Conservation (phyloP, 1,140 invertebrate species). For the Coelopa frigida region DNA sequence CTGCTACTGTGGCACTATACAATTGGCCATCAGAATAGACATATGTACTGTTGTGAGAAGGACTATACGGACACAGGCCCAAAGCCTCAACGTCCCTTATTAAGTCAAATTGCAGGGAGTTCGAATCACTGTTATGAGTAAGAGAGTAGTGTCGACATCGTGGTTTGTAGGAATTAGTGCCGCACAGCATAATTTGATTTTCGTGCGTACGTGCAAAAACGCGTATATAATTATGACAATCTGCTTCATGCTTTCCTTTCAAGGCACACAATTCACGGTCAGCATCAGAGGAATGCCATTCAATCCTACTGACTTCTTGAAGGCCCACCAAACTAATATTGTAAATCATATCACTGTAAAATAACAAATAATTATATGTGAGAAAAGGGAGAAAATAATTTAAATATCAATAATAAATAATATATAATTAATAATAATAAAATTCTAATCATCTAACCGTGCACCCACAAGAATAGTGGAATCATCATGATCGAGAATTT, state of each 20-base stretch:
- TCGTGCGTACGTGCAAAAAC: constrained; percentile 64
- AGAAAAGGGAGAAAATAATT: no score
- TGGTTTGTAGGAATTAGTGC: constrained; percentile 95
- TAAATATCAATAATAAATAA: background rate
- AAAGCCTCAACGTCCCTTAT: constrained; percentile 70
- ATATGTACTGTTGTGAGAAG: constrained; percentile 87
- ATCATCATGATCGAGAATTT: constrained; percentile 49
- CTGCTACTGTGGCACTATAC: constrained; percentile 91
- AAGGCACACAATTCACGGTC: constrained; percentile 77
- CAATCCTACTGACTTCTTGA: constrained; percentile 59
- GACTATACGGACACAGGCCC: constrained; percentile 86
- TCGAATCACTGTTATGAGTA: no score
- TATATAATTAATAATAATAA: background rate
- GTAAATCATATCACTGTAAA: constrained; percentile 63
- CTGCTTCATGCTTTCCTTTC: constrained; percentile 77
- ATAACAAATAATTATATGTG: background rate
- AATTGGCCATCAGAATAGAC: constrained; percentile 77
- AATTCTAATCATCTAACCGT: no score
- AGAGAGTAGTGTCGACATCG: constrained; percentile 60
- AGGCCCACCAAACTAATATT: constrained; percentile 70
- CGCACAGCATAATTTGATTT: constrained; percentile 79
- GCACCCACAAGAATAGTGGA: constrained; percentile 47
- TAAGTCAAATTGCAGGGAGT: no score
- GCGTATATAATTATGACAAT: constrained; percentile 94
- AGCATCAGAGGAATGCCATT: constrained; percentile 75